Evolutionary conservation across 2,888 invertebrate genomes (phyloP).

Genomic region (Capitulum mitella): DNA sequence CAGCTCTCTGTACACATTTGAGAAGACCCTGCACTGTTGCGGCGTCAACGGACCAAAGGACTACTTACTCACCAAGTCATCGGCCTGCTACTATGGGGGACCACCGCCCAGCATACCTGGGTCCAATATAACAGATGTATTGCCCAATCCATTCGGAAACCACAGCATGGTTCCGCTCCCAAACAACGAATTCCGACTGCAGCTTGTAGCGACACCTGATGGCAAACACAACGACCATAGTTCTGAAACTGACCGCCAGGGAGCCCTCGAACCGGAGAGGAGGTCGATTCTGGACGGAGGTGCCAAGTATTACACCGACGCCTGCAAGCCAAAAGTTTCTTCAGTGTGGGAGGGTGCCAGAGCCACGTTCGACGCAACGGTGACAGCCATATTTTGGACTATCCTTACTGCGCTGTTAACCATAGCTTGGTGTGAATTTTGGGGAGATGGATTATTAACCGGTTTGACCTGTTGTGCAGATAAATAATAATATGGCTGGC

Average conservation of each 20-base stretch:
- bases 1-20: neutral
- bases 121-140: neutral
- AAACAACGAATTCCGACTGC: neutral
- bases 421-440: neutral
- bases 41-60: neutral
- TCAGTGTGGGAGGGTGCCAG: neutral
- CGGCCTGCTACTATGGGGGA: neutral
- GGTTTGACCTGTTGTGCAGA: neutral
- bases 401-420: neutral
- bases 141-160: neutral
- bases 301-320: neutral
- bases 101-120: neutral
- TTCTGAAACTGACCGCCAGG: neutral
- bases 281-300: neutral
- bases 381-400: neutral
- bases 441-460: neutral
- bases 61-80: neutral
- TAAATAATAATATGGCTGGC: too few relatives aligned
- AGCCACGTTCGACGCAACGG: neutral
- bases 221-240: too few relatives aligned
- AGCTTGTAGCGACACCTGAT: neutral
- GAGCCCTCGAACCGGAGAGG: too few relatives aligned
- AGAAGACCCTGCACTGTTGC: neutral
- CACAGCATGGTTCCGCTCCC: neutral
- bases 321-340: neutral